Base-by-base conservation (phyloP, 2,113 vertebrate species). In the Antigone vipio region DNA sequence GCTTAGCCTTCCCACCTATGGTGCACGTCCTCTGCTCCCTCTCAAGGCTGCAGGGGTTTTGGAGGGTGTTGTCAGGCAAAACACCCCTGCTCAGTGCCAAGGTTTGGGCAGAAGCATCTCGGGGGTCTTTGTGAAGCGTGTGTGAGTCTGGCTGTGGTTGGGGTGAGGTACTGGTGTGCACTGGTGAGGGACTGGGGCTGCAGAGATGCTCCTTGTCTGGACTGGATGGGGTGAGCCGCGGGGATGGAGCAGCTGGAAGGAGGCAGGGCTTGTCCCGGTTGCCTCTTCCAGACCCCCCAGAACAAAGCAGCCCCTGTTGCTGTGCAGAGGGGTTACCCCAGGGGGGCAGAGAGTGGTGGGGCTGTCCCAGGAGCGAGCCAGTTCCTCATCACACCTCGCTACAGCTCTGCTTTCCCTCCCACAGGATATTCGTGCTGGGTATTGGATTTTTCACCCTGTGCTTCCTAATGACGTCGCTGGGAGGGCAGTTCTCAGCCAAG, bases 361-460 rank as follows among this genome's bases (percentile, higher is more conserved):
- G 21, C 53, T 66, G 35, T 27, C 29, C 42, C 11, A 2, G 79
- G 17, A 58, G n/a, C 0, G 2, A 92, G n/a, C 16, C 2, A 11
- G 13, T 58, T 69, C 40, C 64, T 85, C 4, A 0, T 23, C 66
- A 12, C 60, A 2, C 40, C 63, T 88, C 6, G 10, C 92, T 75
- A 22, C 45, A 84, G 30, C 80, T 94, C 63, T 96, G 73, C 74
- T 96, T 93, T 96, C 72, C 83, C 53, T 40, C 9, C 93, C 0
- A 0, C 95, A 99, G 99, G 98, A 99, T 99, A 94, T 99, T 99
- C 30, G 98, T 99, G 95, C 98, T 98, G 92, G 99, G 99, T 84
- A 99, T 99, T 6, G 99, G 99, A 95, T 99, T 99, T 98, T 99
- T 99, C 98, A 99, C 99, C 4, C 98, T 99, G 87, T 99, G 99